Conservation (phyloP, 2,888 invertebrate species). For the Clunio marinus region DNA sequence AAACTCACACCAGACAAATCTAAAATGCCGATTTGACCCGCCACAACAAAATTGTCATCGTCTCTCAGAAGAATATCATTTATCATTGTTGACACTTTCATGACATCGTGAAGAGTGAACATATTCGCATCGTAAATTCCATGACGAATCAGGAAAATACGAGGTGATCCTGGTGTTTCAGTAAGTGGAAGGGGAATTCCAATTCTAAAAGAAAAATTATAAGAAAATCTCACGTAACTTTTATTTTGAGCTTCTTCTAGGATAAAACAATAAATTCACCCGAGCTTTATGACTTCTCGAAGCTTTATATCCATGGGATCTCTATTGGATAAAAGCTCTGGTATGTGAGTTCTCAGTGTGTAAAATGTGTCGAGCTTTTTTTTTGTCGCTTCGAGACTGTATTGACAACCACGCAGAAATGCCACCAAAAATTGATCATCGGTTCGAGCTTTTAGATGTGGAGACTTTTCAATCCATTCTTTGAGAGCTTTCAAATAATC, state of each 20-base stretch:
- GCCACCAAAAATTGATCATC: conserved; percentile 51
- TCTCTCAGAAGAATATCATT: conserved; percentile 56
- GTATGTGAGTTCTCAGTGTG: conserved; percentile 53
- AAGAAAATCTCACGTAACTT: no score
- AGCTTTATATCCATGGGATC: conserved; percentile 28
- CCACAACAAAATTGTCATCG: conserved; percentile 54
- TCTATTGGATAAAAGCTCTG: conserved; percentile 52
- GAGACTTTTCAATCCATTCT: conserved; percentile 52
- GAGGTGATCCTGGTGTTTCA: conserved; percentile 48
- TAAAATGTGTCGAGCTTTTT: conserved; percentile 52
- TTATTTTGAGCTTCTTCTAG: neutral
- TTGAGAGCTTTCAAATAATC: conserved; percentile 49
- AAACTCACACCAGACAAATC: conserved; percentile 54
- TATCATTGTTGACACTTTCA: conserved; percentile 55
- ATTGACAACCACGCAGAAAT: conserved; percentile 52
- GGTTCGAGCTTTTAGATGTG: conserved; percentile 51
- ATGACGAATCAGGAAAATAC: conserved; percentile 51
- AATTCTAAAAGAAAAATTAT: conserved; percentile 41
- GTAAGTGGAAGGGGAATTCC: conserved; percentile 43
- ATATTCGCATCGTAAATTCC: conserved; percentile 51
- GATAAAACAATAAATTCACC: conserved; percentile 41
- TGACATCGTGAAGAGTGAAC: conserved; percentile 50
- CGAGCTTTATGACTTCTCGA: conserved; percentile 41
- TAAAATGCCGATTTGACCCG: conserved; percentile 53
- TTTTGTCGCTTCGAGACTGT: conserved; percentile 51